phyloP scores from a whole-genome alignment of 2,113 vertebrate genomes.

The Carlito syrichta region DNA sequence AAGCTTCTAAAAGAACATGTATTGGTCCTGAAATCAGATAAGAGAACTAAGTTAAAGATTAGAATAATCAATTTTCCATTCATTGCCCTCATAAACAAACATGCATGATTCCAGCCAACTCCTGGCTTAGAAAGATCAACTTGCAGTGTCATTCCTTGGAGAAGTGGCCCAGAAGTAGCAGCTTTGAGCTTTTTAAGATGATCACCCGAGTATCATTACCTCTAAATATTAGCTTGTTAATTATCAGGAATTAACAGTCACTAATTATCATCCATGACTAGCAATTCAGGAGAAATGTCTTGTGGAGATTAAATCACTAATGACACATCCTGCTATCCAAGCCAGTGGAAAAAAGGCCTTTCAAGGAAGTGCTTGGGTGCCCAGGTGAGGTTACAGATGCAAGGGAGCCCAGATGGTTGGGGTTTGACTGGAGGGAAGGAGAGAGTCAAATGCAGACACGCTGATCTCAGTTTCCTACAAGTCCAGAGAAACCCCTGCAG shows the following conservation, averaged over 20 bases:
- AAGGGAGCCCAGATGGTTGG: background rate
- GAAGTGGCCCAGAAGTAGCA: background rate
- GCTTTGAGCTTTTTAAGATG: background rate
- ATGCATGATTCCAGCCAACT: background rate
- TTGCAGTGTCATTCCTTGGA: background rate
- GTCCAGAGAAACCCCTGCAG: background rate
- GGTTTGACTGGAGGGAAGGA: background rate
- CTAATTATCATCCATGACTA: conserved; percentile 52
- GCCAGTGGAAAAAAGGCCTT: background rate
- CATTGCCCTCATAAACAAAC: background rate
- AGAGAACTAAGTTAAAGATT: background rate
- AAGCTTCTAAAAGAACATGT: background rate
- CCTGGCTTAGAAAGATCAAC: background rate
- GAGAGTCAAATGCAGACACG: background rate
- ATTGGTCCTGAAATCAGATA: background rate
- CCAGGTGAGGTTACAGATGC: background rate
- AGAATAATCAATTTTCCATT: background rate
- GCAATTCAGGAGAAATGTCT: conserved; percentile 56
- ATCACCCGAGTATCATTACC: conserved; percentile 19
- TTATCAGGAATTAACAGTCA: conserved; percentile 50
- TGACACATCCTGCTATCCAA: background rate
- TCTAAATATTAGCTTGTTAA: conserved; percentile 60
- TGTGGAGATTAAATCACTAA: conserved; percentile 51
- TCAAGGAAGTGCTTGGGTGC: background rate
- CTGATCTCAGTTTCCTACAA: background rate